Conservation (phyloP, 92 coral and sea anemone genomes). For the Diadumene lineata region DNA sequence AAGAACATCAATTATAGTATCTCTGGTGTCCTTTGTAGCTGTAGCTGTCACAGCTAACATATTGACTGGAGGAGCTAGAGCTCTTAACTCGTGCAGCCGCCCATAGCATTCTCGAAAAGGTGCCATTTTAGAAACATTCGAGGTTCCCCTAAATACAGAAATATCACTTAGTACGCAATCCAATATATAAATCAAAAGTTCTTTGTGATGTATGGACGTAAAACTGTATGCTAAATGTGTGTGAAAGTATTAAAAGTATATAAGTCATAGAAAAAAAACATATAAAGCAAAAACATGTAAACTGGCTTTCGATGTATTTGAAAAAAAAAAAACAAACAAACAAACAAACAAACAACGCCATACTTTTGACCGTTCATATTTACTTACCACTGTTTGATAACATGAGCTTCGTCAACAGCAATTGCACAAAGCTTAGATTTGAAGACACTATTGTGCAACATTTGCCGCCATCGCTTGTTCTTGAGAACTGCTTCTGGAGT, state of each 20-base stretch:
- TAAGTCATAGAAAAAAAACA: too few relatives aligned
- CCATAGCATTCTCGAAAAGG: slow-evolving; percentile 48
- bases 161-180: too few relatives aligned
- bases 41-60: slow-evolving; percentile 22
- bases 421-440: slow-evolving; percentile 51
- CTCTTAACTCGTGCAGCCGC: slow-evolving; percentile 36
- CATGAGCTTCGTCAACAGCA: slow-evolving; percentile 71
- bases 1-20: slow-evolving; percentile 21
- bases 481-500: slow-evolving; percentile 53
- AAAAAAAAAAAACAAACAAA: not conserved
- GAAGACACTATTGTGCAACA: slow-evolving; percentile 42
- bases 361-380: not conserved
- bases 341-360: not conserved
- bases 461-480: slow-evolving; percentile 52
- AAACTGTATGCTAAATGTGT: too few relatives aligned
- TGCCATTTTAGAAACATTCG: slow-evolving; percentile 12
- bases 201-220: too few relatives aligned
- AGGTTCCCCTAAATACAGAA: slow-evolving; percentile 17
- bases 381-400: slow-evolving; percentile 64
- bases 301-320: too few relatives aligned
- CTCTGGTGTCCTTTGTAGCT: slow-evolving; percentile 15
- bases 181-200: too few relatives aligned
- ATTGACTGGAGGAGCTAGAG: slow-evolving; percentile 32
- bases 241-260: too few relatives aligned
- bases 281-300: too few relatives aligned